A percentile compares a stretch with the other conserved stretches of the same genome.
Conservation (phyloP, 1,140 invertebrate genomes). For the Euborellia annulipes region DNA sequence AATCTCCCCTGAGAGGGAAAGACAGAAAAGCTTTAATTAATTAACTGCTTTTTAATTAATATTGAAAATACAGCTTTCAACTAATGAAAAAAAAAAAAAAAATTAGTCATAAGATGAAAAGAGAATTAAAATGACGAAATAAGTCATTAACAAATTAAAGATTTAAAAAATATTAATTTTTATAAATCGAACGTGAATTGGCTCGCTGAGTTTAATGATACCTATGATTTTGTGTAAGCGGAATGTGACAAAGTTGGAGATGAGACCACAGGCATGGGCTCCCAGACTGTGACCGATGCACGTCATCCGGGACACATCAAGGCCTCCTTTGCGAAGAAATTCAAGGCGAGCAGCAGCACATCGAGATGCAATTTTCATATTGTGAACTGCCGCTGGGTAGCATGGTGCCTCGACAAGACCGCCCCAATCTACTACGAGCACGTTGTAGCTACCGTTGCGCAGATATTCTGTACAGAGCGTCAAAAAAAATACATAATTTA, state of each 20-base stretch:
- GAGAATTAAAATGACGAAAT: too few relatives aligned
- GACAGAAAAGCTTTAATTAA: too few relatives aligned
- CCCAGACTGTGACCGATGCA: slow-evolving; percentile 62
- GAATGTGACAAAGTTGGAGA: slow-evolving; percentile 46
- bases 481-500: too few relatives aligned
- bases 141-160: too few relatives aligned
- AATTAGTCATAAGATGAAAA: too few relatives aligned
- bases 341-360: slow-evolving; percentile 40
- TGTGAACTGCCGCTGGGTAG: slow-evolving; percentile 46
- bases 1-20: too few relatives aligned
- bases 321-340: slow-evolving; percentile 38
- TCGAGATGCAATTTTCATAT: slow-evolving; percentile 40
- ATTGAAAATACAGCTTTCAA: too few relatives aligned
- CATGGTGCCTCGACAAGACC: slow-evolving; percentile 40
- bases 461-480: slow-evolving; percentile 40
- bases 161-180: too few relatives aligned
- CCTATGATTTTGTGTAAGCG: slow-evolving; percentile 43
- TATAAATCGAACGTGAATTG: too few relatives aligned
- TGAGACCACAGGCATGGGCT: slow-evolving; percentile 55
- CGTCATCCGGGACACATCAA: slow-evolving; percentile 39
- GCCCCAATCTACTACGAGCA: slow-evolving; percentile 53
- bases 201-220: too few relatives aligned
- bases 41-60: too few relatives aligned
- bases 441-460: slow-evolving; percentile 39
- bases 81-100: too few relatives aligned